phyloP scores from a whole-genome alignment of 2,888 invertebrate genomes.

The Dynastes hyllus region DNA sequence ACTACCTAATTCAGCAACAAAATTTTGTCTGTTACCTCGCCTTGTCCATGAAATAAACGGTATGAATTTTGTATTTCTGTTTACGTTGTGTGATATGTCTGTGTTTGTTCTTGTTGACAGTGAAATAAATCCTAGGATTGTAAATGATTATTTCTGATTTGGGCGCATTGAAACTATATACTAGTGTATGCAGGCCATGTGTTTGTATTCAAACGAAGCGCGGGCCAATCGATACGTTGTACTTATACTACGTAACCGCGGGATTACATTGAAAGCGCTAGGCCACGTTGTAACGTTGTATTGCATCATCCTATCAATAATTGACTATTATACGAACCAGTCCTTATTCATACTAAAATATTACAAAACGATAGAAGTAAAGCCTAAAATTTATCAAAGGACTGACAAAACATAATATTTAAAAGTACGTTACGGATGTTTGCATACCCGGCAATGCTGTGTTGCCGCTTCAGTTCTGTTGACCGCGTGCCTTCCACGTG shows the following conservation, averaged over 20 bases:
- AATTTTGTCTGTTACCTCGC: slow-evolving; percentile 26
- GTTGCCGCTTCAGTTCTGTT: slow-evolving; percentile 9
- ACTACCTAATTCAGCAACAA: slow-evolving; percentile 29
- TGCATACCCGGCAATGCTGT: neutral
- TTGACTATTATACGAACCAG: neutral
- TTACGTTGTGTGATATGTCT: slow-evolving; percentile 36
- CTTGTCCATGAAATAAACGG: slow-evolving; percentile 37
- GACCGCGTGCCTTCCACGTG: slow-evolving; percentile 31
- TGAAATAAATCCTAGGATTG: slow-evolving; percentile 32
- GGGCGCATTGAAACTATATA: neutral
- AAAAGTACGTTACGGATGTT: neutral
- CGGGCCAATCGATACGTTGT: neutral
- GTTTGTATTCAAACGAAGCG: slow-evolving; percentile 22
- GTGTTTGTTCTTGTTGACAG: slow-evolving; percentile 18
- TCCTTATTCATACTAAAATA: neutral
- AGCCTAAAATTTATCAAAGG: neutral
- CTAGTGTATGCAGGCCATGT: neutral
- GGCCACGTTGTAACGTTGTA: neutral
- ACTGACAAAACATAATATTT: neutral
- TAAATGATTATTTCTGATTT: slow-evolving; percentile 20
- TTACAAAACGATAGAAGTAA: neutral
- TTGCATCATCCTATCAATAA: slow-evolving; percentile 3
- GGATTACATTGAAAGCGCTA: neutral
- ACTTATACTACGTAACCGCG: neutral
- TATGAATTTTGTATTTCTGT: slow-evolving; percentile 44